Evolutionary conservation across 2,113 vertebrate genomes (phyloP).

Genomic region (Candoia aspera): DNA sequence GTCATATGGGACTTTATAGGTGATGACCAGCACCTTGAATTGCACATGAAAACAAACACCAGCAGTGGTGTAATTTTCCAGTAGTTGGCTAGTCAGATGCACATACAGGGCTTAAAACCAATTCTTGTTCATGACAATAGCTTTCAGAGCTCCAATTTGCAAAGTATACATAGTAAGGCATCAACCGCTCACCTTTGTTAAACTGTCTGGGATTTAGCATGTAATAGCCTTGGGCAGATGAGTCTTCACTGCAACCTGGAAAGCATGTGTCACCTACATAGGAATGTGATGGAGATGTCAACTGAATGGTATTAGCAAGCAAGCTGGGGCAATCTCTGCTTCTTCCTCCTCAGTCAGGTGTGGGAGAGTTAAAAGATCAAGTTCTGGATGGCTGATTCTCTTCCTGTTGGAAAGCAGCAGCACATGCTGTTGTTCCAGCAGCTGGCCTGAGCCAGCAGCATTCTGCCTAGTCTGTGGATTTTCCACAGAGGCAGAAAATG

Average conservation of each 20-base stretch:
- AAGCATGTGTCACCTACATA: background rate
- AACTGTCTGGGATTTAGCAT: background rate
- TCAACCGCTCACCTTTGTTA: background rate
- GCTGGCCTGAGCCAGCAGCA: background rate
- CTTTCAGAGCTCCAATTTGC: background rate
- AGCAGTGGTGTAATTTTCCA: background rate
- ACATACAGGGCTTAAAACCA: background rate
- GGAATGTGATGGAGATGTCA: background rate
- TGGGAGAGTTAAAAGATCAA: fast-evolving
- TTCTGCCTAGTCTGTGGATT: conserved; percentile 37
- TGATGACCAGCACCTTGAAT: background rate
- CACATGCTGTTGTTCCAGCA: background rate
- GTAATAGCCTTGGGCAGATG: background rate
- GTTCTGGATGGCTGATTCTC: fast-evolving
- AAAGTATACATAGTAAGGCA: background rate
- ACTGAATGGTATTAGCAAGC: background rate
- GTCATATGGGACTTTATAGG: background rate
- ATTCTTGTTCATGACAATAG: background rate
- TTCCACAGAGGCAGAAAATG: conserved; percentile 28
- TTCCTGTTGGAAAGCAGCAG: background rate
- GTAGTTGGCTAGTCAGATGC: background rate
- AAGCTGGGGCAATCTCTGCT: background rate
- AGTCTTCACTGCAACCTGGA: background rate
- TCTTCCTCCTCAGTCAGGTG: background rate
- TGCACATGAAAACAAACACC: background rate